Evolutionary conservation across 2,888 invertebrate species (phyloP), one percentile per base, ranked within the genome.

Genomic region (Tridacna gigas): DNA sequence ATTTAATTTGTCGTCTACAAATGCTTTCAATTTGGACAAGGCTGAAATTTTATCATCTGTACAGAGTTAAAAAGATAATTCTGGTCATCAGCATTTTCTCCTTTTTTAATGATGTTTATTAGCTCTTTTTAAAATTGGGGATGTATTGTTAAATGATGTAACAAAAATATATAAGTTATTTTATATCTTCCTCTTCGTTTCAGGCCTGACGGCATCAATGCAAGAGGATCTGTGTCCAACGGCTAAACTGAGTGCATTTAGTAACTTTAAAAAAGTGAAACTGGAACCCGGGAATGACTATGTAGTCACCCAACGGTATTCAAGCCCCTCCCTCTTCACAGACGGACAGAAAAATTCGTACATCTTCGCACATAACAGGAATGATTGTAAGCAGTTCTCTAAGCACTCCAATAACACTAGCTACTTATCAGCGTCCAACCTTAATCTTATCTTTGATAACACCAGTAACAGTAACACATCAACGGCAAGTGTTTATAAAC

Each of bases 391-490:
- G 75, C 83, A 82, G 67, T 83, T 71, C 60, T 78, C 80, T 69
- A 82, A 84, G 74, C 80, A 85, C 80, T 79, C 83, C 74, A 87
- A 67, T 77, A 80, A 75, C 74, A 86, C 67, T 66, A 86, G 75
- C 79, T 96, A 96, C 94, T 96, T 96, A 92, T 96, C 96, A 92
- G 96, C 96, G 83, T 96, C 96, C 88, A 96, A 96, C 90, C 96
- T 96, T 94, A 96, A 96, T 95, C 95, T 88, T 26, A 77, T 88
- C 74, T 86, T 83, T 80, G 87, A 86, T 69, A 86, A 82, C 74
- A 71, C 69, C 25, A 69, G 51, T 26, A 61, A 37, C 45, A 66
- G 20, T 25, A 51, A 66, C 48, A 74, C 73, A 20, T 78, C 82
- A 74, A 69, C 86, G n/a, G 65, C 82, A 18, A 80, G 83, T 77